Evolutionary conservation across 2,888 invertebrate genomes (phyloP).

Genomic region (Acronicta psi): DNA sequence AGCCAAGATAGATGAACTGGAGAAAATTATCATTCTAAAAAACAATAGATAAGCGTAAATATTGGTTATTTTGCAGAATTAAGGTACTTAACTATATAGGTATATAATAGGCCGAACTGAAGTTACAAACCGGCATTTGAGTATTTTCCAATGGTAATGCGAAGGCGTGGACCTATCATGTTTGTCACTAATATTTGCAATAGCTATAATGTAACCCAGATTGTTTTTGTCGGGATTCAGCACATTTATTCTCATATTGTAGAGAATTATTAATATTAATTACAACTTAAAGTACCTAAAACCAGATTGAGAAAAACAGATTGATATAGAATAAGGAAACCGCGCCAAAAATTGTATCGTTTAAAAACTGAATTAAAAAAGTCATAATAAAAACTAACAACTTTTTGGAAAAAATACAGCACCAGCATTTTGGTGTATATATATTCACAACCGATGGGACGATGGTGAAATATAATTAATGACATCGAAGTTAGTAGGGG

Average conservation of each 20-base stretch:
- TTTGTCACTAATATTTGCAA: slow-evolving; percentile 79
- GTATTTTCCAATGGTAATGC: slow-evolving; percentile 84
- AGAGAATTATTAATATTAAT: slow-evolving; percentile 16
- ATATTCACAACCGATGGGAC: no score
- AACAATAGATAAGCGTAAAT: neutral
- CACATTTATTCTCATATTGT: slow-evolving; percentile 72
- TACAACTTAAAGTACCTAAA: no score
- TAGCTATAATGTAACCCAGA: slow-evolving; percentile 75
- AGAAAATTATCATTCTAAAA: slow-evolving; percentile 84
- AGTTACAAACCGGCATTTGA: slow-evolving; percentile 79
- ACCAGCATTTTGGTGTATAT: no score
- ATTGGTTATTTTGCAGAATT: no score
- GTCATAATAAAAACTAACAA: no score
- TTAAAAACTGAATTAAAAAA: no score
- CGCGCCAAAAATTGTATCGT: slow-evolving; percentile 24
- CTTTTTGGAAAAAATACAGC: no score
- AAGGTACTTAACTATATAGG: neutral
- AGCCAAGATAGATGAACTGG: slow-evolving; percentile 78
- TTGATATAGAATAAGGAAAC: slow-evolving; percentile 38
- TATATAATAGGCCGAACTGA: no score
- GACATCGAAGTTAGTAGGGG: no score
- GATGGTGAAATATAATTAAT: no score
- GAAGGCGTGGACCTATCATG: slow-evolving; percentile 85
- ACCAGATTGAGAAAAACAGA: no score
- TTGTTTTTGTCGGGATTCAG: slow-evolving; percentile 74